Conservation (phyloP, 2,888 invertebrate species). For the Gisinianus flammeolus region DNA sequence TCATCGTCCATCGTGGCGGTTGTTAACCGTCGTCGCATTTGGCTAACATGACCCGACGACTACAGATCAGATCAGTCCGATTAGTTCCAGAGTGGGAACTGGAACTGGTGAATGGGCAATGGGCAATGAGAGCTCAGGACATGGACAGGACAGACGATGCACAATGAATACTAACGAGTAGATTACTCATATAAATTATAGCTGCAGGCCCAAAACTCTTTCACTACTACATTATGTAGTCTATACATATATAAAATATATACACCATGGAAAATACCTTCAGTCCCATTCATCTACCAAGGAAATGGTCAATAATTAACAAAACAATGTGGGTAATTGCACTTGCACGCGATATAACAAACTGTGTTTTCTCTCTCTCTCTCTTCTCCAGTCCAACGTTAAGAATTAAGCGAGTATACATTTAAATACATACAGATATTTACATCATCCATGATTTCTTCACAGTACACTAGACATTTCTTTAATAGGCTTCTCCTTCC, state of each 20-base stretch:
- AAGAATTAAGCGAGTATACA: background rate
- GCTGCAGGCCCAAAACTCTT: background rate
- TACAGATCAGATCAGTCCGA: background rate
- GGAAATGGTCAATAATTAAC: background rate
- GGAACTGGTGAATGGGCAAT: background rate
- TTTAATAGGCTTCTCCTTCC: background rate
- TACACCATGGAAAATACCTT: background rate
- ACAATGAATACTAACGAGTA: constrained; percentile 11
- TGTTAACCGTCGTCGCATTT: constrained; percentile 3
- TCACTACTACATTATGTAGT: background rate
- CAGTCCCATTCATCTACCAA: background rate
- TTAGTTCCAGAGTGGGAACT: background rate
- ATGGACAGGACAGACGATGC: background rate
- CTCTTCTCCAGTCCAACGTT: background rate
- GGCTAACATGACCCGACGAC: background rate
- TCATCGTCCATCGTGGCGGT: background rate
- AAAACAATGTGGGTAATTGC: constrained; percentile 16
- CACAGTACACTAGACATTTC: background rate
- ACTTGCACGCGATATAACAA: background rate
- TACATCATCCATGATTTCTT: background rate
- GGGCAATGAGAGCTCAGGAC: background rate
- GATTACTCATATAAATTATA: constrained; percentile 11
- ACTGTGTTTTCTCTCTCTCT: background rate
- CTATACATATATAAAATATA: background rate
- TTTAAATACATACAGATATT: background rate